Evolutionary conservation across 2,797 vertebrate species (phyloP), one percentile per base, ranked within the genome.

Genomic region (Peromyscus attwateri): DNA sequence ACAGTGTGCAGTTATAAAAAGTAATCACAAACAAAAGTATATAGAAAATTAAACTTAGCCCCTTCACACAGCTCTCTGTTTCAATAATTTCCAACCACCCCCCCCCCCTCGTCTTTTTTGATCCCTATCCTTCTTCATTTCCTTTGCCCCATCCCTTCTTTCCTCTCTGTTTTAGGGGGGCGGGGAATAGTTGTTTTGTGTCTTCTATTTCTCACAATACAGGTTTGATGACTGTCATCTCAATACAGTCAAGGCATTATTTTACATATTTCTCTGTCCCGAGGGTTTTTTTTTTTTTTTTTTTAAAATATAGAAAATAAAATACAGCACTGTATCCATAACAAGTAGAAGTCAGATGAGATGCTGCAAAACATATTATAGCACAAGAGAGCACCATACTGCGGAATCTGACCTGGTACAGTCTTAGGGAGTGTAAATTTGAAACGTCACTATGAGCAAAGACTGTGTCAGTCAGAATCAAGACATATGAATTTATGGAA

Each of bases 31-130:
- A 49, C 31, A 55, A 79, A 66, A 77, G 1, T 9, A 57, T 2
- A 37, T 8, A 89, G 0, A 70, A 85, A 5, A 52, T 7, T 52
- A 76, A 87, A 57, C 55, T 29, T 2, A 80, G 0, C 4, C 3
- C 11, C 3, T 9, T 1, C 21, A 43, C 2, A 5, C 17, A 27
- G 49, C 4, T 25, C 2, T 1, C 1, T 37, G 3, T 29, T 84
- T 60, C 17, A 68, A 1, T 91, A 40, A 68, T 95, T 76, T 68
- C 82, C 29, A 70, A 5, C 46, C 75, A 46, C 37, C 60, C 40
- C 34, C 46, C 37, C 46, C 75, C 40, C 27, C 82, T 70, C 46
- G n/a, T 8, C 0, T 29, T 17, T 70, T 16, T 75, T 27, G 8
- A 29, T 25, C 34, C 6, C 31, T 34, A 1, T 21, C 1, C 10